Evolutionary conservation across 2,888 invertebrate species (phyloP).

Genomic region (Drosophila anomalata): DNA sequence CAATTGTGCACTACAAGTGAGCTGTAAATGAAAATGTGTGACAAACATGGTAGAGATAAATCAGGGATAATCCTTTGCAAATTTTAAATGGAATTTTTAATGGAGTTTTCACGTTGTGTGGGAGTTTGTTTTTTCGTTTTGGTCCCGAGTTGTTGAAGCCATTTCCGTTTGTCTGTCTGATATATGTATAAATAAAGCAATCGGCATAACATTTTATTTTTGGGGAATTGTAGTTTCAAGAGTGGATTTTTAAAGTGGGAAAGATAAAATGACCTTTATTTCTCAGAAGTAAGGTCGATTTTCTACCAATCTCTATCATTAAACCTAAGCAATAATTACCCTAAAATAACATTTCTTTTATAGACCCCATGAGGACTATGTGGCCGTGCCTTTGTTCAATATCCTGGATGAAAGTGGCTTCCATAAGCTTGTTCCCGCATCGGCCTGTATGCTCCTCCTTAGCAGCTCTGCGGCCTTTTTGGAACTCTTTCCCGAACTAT

Average conservation of each 20-base stretch:
- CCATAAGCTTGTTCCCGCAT: constrained; percentile 85
- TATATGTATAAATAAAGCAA: no score
- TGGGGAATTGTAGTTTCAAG: not conserved
- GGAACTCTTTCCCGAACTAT: constrained; percentile 85
- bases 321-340: not conserved
- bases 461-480: constrained; percentile 85
- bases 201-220: not conserved
- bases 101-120: not conserved
- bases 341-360: not conserved
- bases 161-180: not conserved
- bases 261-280: no score
- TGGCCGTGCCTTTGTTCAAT: constrained; percentile 84
- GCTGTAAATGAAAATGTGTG: constrained; percentile 18
- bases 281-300: no score
- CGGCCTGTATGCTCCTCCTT: constrained; percentile 85
- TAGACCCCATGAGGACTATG: constrained; percentile 81
- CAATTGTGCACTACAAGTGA: constrained; percentile 82
- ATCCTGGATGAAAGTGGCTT: constrained; percentile 86
- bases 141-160: not conserved
- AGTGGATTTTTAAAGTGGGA: no score
- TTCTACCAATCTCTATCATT: not conserved
- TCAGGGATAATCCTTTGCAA: not conserved
- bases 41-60: not conserved
- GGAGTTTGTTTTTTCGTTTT: not conserved
- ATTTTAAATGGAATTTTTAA: not conserved